Evolutionary conservation across 2,888 invertebrate genomes (phyloP), one percentile per base, ranked within the genome.

Genomic region (Eupithecia insigniata): DNA sequence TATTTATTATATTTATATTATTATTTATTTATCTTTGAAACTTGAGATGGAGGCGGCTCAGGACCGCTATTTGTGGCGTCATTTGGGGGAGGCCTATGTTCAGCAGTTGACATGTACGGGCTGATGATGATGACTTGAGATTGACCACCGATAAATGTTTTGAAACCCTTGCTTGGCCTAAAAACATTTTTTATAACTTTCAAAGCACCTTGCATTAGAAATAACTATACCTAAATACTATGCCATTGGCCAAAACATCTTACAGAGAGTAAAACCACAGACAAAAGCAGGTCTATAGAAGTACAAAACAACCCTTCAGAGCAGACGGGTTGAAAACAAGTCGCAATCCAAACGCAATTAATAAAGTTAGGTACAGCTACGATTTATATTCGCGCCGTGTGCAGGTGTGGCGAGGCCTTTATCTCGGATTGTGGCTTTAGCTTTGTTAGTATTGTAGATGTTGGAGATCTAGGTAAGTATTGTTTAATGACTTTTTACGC

Each of bases 261-360:
- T 26, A 2, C 1, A n/a, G 18, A 5, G 8, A 55, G 55, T 10
- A 26, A 55, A n/a, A 62, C 18, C 30, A 34, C 32, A n/a, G 16
- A 18, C 34, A 34, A 32, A 62, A 34, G n/a, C n/a, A 32, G 16
- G 51, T 34, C 30, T 61, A 60, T 14, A 28, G 16, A 26, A n/a
- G 65, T 43, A 70, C 66, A 73, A 70, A 77, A 73, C 73, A 75
- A 74, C 64, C 67, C 73, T 67, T 72, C 66, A 69, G 68, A 66
- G 72, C 77, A 73, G 73, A 75, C 74, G 70, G 74, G 69, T 70
- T 66, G 68, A 74, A 72, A 74, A 73, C 76, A 77, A 74, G 62
- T 69, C 79, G 87, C 87, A 89, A 89, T 87, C 87, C 86, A 86
- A 89, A 89, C 85, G 86, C 89, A 90, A 92, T 92, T 92, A 92